These are phyloP conservation scores for Nesidiocoris tenuis DNA, from an alignment of 2,888 invertebrate species.

Conservation along the genomic window DNA sequence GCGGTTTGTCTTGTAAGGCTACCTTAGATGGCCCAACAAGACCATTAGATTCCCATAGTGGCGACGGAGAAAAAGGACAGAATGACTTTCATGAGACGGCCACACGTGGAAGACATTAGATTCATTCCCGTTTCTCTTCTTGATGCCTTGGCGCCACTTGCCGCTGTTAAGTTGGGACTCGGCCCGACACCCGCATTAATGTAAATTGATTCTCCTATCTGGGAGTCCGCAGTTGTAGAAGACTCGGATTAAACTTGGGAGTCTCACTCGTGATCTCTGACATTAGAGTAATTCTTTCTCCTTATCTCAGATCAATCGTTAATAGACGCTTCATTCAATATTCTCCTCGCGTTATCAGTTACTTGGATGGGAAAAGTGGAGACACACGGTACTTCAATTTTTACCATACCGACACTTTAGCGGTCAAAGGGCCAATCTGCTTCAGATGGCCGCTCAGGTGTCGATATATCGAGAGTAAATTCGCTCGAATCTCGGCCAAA, in stretches of 20 bases:
- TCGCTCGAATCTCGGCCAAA: too few relatives aligned
- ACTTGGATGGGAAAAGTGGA: too few relatives aligned
- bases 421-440: too few relatives aligned
- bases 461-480: too few relatives aligned
- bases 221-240: too few relatives aligned
- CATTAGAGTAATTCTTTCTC: neutral
- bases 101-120: neutral
- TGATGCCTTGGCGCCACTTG: neutral
- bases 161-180: neutral
- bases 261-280: neutral
- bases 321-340: neutral
- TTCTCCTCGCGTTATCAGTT: too few relatives aligned
- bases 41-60: neutral
- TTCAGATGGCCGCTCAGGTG: too few relatives aligned
- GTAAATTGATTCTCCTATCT: neutral
- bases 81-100: neutral
- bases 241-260: too few relatives aligned
- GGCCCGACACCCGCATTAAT: neutral
- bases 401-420: too few relatives aligned
- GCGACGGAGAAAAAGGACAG: neutral
- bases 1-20: neutral
- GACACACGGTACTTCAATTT: too few relatives aligned
- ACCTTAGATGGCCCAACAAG: neutral
- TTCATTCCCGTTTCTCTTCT: neutral
- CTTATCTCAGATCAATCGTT: neutral